Percentiles rank a stretch among this genome's conserved stretches.
These are phyloP conservation scores for Leptinotarsa peninsularis DNA, from an alignment of 2,888 invertebrate genomes.

Conservation along the genomic window DNA sequence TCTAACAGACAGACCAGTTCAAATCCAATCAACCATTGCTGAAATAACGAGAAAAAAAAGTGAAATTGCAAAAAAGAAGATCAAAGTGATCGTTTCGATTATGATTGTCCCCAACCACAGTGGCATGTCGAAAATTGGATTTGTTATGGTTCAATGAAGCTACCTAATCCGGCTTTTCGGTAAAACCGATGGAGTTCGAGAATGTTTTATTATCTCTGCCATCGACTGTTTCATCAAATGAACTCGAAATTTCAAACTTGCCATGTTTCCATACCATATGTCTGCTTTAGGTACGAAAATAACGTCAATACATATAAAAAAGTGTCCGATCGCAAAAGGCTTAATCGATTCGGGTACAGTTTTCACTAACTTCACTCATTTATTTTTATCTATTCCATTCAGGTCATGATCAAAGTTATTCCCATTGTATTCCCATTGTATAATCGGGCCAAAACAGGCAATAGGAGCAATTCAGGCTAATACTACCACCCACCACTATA, in stretches of 20 bases:
- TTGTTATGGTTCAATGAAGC: constrained; percentile 11
- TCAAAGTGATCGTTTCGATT: constrained; percentile 12
- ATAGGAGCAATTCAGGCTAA: neutral
- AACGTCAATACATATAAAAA: no score
- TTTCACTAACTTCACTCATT: no score
- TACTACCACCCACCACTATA: neutral
- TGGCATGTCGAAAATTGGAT: constrained; percentile 18
- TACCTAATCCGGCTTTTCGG: constrained; percentile 14
- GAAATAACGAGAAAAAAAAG: constrained; percentile 19
- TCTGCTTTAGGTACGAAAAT: no score
- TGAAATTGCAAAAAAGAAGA: neutral
- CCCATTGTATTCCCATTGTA: no score
- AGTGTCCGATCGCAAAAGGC: no score
- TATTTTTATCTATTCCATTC: no score
- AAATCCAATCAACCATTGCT: constrained; percentile 9
- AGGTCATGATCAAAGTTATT: no score
- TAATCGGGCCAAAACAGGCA: neutral
- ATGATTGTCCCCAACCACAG: constrained; percentile 17
- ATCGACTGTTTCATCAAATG: neutral
- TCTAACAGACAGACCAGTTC: neutral
- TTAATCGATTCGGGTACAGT: no score
- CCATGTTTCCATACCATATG: no score
- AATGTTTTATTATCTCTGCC: neutral
- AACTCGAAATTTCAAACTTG: neutral
- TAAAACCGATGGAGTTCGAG: neutral